Evolutionary conservation across 1,140 invertebrate species (phyloP).

Genomic region (Drosophila pruinosa): DNA sequence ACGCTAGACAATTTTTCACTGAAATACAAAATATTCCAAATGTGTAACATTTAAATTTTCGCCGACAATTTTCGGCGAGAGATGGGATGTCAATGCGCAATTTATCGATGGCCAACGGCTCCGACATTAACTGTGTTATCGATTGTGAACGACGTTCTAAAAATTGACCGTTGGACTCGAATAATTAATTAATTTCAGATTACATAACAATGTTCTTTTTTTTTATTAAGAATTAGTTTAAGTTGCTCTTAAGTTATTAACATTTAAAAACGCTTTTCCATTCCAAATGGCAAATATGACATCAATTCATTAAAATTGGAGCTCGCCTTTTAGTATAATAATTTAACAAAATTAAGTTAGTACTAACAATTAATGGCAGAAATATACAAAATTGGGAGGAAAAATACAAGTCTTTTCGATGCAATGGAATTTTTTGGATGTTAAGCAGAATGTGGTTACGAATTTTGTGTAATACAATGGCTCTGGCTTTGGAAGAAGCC

Average conservation of each 20-base stretch:
- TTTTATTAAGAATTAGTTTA: slow-evolving; percentile 27
- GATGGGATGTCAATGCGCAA: background rate
- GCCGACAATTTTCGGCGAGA: background rate
- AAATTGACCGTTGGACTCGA: background rate
- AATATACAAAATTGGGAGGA: background rate
- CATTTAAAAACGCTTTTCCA: slow-evolving; percentile 21
- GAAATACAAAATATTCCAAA: background rate
- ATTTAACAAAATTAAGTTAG: background rate
- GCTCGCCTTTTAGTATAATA: slow-evolving; percentile 1
- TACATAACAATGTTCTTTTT: slow-evolving; percentile 23
- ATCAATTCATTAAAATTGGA: background rate
- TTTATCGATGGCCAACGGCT: background rate
- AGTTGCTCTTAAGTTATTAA: slow-evolving; percentile 10
- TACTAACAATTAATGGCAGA: slow-evolving; percentile 5
- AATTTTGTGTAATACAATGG: too few relatives aligned
- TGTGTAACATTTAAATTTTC: too few relatives aligned
- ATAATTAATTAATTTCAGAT: slow-evolving; percentile 1
- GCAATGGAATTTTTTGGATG: background rate
- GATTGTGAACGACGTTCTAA: background rate
- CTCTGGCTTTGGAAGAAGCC: too few relatives aligned
- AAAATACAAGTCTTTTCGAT: background rate
- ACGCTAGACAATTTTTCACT: background rate
- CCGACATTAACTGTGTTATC: too few relatives aligned
- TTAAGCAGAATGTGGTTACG: background rate
- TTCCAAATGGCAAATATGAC: background rate